phyloP scores from a whole-genome alignment of 2,888 invertebrate genomes.

The Erebia ligea region DNA sequence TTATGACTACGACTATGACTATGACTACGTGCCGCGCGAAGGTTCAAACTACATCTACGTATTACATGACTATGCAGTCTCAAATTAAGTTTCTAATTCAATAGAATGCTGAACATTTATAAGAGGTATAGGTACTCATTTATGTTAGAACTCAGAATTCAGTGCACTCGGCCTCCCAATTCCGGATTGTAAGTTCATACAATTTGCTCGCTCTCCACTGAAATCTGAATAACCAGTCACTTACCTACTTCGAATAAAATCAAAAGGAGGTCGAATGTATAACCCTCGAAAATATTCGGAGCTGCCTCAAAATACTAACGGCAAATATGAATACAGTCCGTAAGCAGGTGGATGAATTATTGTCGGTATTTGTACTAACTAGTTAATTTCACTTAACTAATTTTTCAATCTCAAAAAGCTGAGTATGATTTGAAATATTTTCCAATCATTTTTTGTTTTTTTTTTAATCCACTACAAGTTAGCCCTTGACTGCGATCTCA shows the following conservation, averaged over 20 bases:
- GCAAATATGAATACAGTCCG: conserved; percentile 12
- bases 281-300: conserved; percentile 14
- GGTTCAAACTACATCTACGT: too few relatives aligned
- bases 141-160: conserved; percentile 1
- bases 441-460: too few relatives aligned
- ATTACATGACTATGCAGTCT: neutral
- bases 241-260: conserved; percentile 19
- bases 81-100: conserved; percentile 4
- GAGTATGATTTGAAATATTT: too few relatives aligned
- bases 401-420: too few relatives aligned
- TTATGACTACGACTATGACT: too few relatives aligned
- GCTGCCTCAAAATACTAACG: conserved; percentile 13
- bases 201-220: conserved; percentile 16
- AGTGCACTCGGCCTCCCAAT: conserved; percentile 10
- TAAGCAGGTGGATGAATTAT: neutral
- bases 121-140: neutral
- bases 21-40: too few relatives aligned
- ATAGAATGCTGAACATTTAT: conserved; percentile 7
- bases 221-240: conserved; percentile 16
- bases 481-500: too few relatives aligned
- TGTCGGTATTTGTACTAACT: too few relatives aligned
- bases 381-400: too few relatives aligned
- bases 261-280: conserved; percentile 19
- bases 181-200: conserved; percentile 14
- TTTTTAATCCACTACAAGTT: too few relatives aligned